Evolutionary conservation across 2,797 vertebrate species (phyloP).

Genomic region (Emys orbicularis): DNA sequence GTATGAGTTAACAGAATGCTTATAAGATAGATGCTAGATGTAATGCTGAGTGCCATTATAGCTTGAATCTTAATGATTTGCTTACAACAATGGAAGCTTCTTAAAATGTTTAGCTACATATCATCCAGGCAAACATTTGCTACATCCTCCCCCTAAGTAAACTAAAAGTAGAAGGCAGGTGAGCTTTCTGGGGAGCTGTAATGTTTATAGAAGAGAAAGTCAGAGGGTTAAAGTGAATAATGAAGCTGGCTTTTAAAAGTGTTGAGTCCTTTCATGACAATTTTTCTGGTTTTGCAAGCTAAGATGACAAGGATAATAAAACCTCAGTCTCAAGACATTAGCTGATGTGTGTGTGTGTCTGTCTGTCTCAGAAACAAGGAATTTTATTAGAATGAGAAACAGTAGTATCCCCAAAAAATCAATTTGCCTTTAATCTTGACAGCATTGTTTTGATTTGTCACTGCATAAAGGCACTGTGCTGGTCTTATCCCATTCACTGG

Average conservation of each 20-base stretch:
- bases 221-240: neutral
- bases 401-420: neutral
- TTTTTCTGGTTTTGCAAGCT: neutral
- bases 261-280: neutral
- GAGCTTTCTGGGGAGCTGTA: neutral
- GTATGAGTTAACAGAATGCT: neutral
- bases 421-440: neutral
- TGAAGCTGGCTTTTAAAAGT: neutral
- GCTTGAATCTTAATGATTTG: neutral
- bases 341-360: neutral
- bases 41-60: neutral
- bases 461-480: neutral
- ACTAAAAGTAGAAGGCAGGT: neutral
- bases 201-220: neutral
- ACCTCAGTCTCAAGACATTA: neutral
- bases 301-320: neutral
- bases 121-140: neutral
- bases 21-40: neutral
- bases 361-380: accelerated
- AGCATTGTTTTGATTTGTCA: neutral
- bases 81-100: neutral
- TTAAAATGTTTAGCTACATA: neutral
- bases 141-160: neutral
- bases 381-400: neutral
- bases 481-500: neutral